Conservation (phyloP, 2,113 vertebrate species). For the Steatornis caripensis region DNA sequence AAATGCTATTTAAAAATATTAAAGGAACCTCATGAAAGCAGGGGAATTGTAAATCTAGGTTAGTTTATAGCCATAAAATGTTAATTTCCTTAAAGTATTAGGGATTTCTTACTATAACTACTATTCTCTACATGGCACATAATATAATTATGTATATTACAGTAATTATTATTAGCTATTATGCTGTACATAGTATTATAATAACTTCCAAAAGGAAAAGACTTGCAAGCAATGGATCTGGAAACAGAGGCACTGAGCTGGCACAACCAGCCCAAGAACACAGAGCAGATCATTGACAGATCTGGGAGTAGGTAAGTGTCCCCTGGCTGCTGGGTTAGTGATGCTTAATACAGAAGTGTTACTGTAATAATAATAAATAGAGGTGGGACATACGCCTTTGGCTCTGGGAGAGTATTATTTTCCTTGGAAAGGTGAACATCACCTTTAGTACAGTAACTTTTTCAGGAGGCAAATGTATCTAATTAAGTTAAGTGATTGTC, state of each 20-base stretch:
- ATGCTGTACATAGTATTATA: neutral
- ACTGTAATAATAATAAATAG: slow-evolving; percentile 7
- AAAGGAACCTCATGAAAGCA: neutral
- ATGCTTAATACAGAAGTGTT: neutral
- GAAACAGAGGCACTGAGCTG: slow-evolving; percentile 5
- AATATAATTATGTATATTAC: slow-evolving; percentile 48
- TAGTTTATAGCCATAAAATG: slow-evolving; percentile 21
- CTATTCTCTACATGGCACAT: neutral
- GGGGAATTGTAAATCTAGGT: slow-evolving; percentile 14
- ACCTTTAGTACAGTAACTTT: slow-evolving; percentile 28
- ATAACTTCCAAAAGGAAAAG: neutral
- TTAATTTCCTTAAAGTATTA: slow-evolving; percentile 37
- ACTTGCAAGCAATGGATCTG: neutral
- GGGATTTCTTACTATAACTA: neutral
- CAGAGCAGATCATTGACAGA: neutral
- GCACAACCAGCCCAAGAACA: neutral
- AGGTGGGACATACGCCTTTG: neutral
- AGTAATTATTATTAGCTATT: slow-evolving; percentile 56
- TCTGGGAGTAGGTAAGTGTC: neutral
- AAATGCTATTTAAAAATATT: slow-evolving; percentile 10
- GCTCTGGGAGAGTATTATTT: neutral
- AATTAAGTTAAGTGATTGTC: slow-evolving; percentile 68
- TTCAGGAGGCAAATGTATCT: slow-evolving; percentile 26
- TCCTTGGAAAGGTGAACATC: slow-evolving; percentile 48
- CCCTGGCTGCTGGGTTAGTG: neutral